Conservation (phyloP, 2,797 vertebrate genomes). For the Acipenser transmontanus region DNA sequence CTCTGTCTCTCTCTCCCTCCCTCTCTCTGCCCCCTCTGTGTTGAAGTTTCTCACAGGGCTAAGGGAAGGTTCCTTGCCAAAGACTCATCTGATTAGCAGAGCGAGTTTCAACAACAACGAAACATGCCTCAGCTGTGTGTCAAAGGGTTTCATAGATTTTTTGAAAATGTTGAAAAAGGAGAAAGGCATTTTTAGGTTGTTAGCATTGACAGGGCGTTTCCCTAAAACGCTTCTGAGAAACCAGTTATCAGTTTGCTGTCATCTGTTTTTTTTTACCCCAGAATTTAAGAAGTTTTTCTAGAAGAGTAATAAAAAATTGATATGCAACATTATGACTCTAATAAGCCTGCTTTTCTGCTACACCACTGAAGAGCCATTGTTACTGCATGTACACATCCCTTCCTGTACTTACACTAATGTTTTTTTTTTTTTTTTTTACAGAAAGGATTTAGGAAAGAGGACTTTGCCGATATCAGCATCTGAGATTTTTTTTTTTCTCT, state of each 20-base stretch:
- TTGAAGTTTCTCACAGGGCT: background rate
- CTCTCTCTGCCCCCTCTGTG: background rate
- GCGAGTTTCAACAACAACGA: background rate
- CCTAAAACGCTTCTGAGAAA: no score
- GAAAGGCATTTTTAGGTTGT: no score
- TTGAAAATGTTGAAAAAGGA: no score
- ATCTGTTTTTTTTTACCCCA: background rate
- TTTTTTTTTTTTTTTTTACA: slow-evolving; percentile 43
- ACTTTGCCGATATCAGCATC: slow-evolving; percentile 35
- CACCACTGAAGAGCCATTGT: no score
- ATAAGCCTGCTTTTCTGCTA: no score
- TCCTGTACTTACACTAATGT: slow-evolving; percentile 11
- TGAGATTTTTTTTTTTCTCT: slow-evolving; percentile 25
- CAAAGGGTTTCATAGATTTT: background rate
- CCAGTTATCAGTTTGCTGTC: background rate
- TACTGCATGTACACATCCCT: background rate
- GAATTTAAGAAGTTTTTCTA: slow-evolving; percentile 26
- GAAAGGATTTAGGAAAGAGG: slow-evolving; percentile 45
- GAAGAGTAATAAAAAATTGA: slow-evolving; percentile 34
- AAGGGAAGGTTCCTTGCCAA: background rate
- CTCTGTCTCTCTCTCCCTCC: background rate
- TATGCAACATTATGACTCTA: no score
- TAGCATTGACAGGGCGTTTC: background rate
- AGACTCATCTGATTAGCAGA: background rate
- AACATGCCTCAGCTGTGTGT: background rate